A percentile compares a stretch with the other conserved stretches of the same genome.
Evolutionary conservation across 1,140 invertebrate genomes (phyloP).

Genomic region (Onthophagus taurus): DNA sequence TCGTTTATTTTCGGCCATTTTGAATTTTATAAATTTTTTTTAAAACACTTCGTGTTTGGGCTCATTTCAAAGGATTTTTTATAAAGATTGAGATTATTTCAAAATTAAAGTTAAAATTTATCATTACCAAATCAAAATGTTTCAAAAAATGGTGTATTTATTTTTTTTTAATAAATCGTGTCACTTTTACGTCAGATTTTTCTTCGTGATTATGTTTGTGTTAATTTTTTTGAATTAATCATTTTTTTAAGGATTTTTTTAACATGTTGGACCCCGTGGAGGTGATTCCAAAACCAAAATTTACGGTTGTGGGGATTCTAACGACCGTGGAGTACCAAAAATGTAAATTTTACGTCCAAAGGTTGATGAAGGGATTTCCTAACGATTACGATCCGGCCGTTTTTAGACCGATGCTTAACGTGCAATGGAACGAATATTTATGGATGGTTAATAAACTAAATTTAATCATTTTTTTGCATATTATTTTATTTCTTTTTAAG

Average conservation of each 20-base stretch:
- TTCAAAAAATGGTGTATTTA: not conserved
- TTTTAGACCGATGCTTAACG: constrained; percentile 28
- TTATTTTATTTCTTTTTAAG: constrained; percentile 1
- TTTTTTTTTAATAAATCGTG: not conserved
- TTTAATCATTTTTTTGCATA: not conserved
- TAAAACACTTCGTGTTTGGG: not conserved
- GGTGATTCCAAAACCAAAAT: constrained; percentile 13
- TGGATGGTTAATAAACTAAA: constrained; percentile 19
- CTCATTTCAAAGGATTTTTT: too few species aligned
- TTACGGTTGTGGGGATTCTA: constrained; percentile 22
- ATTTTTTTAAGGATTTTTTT: not conserved
- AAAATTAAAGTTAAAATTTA: too few species aligned
- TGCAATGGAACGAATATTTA: constrained; percentile 30
- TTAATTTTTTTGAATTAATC: not conserved
- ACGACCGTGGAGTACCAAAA: constrained; percentile 28
- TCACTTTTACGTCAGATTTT: too few species aligned
- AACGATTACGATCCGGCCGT: constrained; percentile 22
- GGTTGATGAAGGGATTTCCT: constrained; percentile 23
- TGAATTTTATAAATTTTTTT: too few species aligned
- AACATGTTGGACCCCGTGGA: too few species aligned
- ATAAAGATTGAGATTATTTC: too few species aligned
- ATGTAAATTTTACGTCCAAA: constrained; percentile 20
- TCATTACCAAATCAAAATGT: not conserved
- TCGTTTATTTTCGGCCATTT: too few species aligned
- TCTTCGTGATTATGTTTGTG: too few species aligned